phyloP scores from a whole-genome alignment of 92 coral and sea anemone species.

The Siderastrea siderea region DNA sequence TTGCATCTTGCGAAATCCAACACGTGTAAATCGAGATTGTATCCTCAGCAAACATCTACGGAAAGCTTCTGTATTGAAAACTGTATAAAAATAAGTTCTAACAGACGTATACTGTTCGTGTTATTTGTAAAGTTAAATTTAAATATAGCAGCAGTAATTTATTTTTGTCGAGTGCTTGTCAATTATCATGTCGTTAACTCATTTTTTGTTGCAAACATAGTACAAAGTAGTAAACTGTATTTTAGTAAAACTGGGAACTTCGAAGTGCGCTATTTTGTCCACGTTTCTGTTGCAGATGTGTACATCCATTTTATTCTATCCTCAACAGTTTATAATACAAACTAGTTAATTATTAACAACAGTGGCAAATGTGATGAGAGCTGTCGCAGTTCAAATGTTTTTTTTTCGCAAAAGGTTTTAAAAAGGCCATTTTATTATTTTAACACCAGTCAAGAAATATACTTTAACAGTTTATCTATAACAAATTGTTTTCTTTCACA shows the following conservation, averaged over 20 bases:
- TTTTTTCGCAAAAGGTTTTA: neutral
- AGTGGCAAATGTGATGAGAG: neutral
- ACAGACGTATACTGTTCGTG: neutral
- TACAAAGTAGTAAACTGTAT: too few species aligned
- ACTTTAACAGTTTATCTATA: neutral
- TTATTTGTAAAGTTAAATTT: neutral
- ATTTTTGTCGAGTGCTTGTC: neutral
- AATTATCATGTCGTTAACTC: neutral
- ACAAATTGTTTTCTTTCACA: neutral
- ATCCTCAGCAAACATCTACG: neutral
- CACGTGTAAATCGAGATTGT: neutral
- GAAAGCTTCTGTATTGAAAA: too few species aligned
- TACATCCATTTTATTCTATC: neutral
- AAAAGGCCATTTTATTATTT: neutral
- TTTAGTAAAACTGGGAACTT: neutral
- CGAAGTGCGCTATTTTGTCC: neutral
- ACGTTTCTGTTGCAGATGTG: neutral
- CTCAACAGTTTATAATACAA: conserved; percentile 36
- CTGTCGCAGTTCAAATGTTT: neutral
- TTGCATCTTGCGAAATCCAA: neutral
- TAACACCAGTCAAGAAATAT: neutral
- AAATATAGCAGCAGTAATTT: neutral
- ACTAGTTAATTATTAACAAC: conserved; percentile 24
- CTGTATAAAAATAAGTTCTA: neutral
- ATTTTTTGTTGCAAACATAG: too few species aligned